These are phyloP conservation scores for Mormyrus hasselquistii DNA, from an alignment of 2,797 vertebrate species.

Conservation along the genomic window DNA sequence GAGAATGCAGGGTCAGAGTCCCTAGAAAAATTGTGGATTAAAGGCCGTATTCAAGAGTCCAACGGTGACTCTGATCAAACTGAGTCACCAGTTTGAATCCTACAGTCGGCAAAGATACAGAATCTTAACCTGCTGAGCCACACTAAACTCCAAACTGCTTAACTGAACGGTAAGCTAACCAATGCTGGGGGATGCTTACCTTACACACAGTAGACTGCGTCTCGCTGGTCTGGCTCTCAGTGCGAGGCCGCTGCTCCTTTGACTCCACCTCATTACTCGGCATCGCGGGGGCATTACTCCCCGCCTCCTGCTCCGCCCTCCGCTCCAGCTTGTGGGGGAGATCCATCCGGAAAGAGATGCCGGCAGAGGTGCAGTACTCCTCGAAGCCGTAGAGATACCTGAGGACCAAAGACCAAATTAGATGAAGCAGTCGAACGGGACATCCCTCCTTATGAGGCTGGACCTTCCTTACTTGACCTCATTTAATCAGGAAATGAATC, in stretches of 20 bases:
- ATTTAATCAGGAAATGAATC: neutral
- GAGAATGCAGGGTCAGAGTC: neutral
- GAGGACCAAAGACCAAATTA: conserved; percentile 1
- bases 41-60: neutral
- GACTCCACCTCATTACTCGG: conserved; percentile 16
- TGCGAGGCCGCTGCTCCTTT: conserved; percentile 47
- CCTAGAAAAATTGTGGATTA: neutral
- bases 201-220: conserved; percentile 43
- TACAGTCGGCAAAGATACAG: neutral
- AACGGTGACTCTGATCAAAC: neutral
- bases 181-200: conserved; percentile 37
- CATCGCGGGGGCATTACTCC: conserved; percentile 9
- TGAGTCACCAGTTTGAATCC: neutral
- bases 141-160: neutral
- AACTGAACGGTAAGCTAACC: neutral
- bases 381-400: conserved; percentile 74
- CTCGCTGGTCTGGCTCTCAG: conserved; percentile 41
- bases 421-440: neutral
- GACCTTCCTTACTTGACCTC: neutral
- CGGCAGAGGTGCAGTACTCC: conserved; percentile 67
- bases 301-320: conserved; percentile 41
- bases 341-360: conserved; percentile 70
- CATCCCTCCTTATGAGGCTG: neutral
- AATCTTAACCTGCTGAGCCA: neutral
- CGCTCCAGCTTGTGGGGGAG: conserved; percentile 63